Base-by-base conservation (phyloP, 2,888 invertebrate species). In the Macrophya alboannulata region DNA sequence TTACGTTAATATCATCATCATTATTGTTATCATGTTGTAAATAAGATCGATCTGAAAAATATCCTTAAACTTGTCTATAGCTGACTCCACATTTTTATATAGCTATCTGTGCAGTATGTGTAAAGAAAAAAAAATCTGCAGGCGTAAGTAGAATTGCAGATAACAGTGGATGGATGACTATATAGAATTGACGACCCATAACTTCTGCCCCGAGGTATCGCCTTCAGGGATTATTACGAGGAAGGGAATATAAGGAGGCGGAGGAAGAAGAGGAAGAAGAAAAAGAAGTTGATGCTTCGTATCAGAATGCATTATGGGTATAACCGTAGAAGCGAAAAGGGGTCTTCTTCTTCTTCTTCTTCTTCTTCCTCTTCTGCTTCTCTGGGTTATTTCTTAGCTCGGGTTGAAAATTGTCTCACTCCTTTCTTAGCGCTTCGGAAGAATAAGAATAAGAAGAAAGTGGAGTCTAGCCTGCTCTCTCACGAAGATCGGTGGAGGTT, bases 121-220 rank as follows among this genome's bases (percentile, higher is more conserved):
- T 51, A 51, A 51, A 51, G 17, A n/a, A 51, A 37, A 62, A 21
- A n/a, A 43, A 79, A 62, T 81, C 40, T 81, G 81, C 81, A 59
- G 55, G 37, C 62, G 65, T 81, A 62, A 81, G 81, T 81, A 25
- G 65, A 62, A 81, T 43, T 81, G 59, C 81, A 21, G 81, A 81
- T 81, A 81, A 62, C 81, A 77, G 31, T 17, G 77, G 51, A 77
- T 48, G 51, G 48, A 81, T 65, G 81, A 81, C 59, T 59, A 25
- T 37, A 55, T 55, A 55, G 77, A 77, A 81, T 81, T 81, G 81
- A 81, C 81, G 81, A 81, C 62, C 81, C 81, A 65, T 81, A 81
- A 77, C 55, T 77, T 48, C 40, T 37, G 77, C 55, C 55, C 55
- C 25, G 25, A 77, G 51, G 77, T 81, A 81, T 62, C 81, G 62